Base-by-base conservation (phyloP, 2,797 vertebrate genomes). In the Vireo griseus region DNA sequence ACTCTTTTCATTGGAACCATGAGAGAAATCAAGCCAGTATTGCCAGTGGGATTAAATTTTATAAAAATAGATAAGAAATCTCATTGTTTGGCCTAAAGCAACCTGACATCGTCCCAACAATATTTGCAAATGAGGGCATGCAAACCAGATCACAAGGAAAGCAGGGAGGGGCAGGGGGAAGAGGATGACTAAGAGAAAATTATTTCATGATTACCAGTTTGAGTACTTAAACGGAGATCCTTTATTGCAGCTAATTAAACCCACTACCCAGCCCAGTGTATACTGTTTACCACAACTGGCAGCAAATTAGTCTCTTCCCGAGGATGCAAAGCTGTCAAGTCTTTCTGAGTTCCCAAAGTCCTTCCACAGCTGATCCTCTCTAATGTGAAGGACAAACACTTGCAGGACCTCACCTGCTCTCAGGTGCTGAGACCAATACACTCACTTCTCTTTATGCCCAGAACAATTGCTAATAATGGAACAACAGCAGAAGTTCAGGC, bases 31-130 rank as follows among this genome's bases (percentile, higher is more conserved):
- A 91, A 77, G 57, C 59, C 91, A 94, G 80, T 76, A 87, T 62
- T 92, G 68, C 92, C 88, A 65, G 35, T 71, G 84, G 37, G 65
- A 79, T 89, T 91, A 92, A 74, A 48, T 89, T 94, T 87, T 80
- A 85, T 87, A 90, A 95, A 96, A 87, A 85, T 65, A 95, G 86
- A 92, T 94, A 92, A 93, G 84, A 92, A 94, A 87, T 90, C 59
- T 76, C 40, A 84, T 86, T 88, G 35, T 79, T 94, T 95, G 71
- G 52, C 80, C 74, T 87, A 63, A 61, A 90, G 86, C 83, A 87
- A 88, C 62, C 40, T 96, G 79, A 94, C 79, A 83, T 62, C 58
- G 82, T 67, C 88, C 88, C 68, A 88, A 76, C 33, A 90, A 66
- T 62, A 75, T 92, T 71, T 90, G 45, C 80, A 92, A 89, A 92